Conservation (phyloP, 2,797 vertebrate species). For the Melanotaenia pygmaea region DNA sequence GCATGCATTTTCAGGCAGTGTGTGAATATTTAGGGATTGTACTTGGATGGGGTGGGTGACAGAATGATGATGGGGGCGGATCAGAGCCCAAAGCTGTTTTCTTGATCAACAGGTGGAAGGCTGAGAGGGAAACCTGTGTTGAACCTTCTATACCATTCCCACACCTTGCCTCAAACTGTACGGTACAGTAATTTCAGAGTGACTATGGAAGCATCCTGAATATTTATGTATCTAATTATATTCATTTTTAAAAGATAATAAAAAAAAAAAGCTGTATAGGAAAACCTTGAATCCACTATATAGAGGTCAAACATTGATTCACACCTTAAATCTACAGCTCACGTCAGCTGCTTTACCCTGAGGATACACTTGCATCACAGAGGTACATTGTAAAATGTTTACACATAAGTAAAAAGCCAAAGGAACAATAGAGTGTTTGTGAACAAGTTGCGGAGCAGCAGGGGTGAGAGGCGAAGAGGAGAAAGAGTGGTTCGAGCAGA, state of each 20-base stretch:
- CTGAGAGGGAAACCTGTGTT: constrained; percentile 47
- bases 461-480: constrained; percentile 36
- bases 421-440: constrained; percentile 69
- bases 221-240: background rate
- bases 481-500: constrained; percentile 53
- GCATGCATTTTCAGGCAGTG: constrained; percentile 43
- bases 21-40: constrained; percentile 15
- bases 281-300: constrained; percentile 13
- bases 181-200: background rate
- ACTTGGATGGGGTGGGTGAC: constrained; percentile 55
- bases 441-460: constrained; percentile 47
- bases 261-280: constrained; percentile 12
- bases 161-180: constrained; percentile 24
- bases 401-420: constrained; percentile 40
- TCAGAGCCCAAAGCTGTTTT: constrained; percentile 60
- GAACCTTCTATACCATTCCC: constrained; percentile 62
- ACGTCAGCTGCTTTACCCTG: constrained; percentile 22
- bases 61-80: constrained; percentile 72
- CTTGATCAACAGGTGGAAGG: constrained; percentile 61
- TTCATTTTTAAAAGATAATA: background rate
- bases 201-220: background rate
- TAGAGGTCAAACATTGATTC: constrained; percentile 31
- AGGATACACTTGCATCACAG: constrained; percentile 48
- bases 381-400: constrained; percentile 49
- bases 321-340: constrained; percentile 27